phyloP scores from a whole-genome alignment of 1,140 invertebrate genomes.

The Drosophila melanogaster region DNA sequence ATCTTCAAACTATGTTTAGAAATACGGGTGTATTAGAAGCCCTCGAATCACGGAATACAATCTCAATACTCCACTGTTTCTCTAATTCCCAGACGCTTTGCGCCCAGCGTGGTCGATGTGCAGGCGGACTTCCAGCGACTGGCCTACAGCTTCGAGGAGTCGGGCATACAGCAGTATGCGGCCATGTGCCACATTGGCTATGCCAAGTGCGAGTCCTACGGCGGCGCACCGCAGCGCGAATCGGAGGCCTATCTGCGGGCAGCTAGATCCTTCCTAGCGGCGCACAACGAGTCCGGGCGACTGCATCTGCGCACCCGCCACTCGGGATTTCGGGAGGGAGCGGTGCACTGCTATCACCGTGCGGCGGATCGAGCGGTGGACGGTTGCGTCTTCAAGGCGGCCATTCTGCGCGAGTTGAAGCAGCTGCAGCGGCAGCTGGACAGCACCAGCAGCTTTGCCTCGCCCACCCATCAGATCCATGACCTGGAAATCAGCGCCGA shows the following conservation, averaged over 20 bases:
- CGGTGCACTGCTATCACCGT: constrained; percentile 71
- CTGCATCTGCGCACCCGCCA: constrained; percentile 57
- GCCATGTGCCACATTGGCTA: constrained; percentile 81
- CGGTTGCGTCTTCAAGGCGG: constrained; percentile 74
- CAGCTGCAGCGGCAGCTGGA: constrained; percentile 63
- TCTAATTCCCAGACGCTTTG: constrained; percentile 69
- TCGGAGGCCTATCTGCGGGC: constrained; percentile 74
- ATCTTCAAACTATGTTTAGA: no score
- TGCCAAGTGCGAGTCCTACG: constrained; percentile 75
- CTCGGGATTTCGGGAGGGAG: constrained; percentile 68
- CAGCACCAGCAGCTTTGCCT: constrained; percentile 76
- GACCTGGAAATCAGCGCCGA: constrained; percentile 73
- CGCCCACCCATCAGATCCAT: constrained; percentile 75
- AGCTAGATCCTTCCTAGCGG: constrained; percentile 63
- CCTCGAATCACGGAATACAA: no score
- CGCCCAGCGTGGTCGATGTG: constrained; percentile 75
- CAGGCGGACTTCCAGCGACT: constrained; percentile 75
- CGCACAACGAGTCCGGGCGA: constrained; percentile 52
- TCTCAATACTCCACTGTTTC: no score
- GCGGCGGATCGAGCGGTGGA: constrained; percentile 69
- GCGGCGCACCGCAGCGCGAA: constrained; percentile 62
- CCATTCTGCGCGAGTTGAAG: constrained; percentile 74
- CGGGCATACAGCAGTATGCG: constrained; percentile 77
- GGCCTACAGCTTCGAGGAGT: constrained; percentile 76
- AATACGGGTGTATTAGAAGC: no score